Percentiles rank a stretch among this genome's conserved stretches.
Conservation (phyloP, 1,140 invertebrate genomes). For the Neodiprion pinetum region DNA sequence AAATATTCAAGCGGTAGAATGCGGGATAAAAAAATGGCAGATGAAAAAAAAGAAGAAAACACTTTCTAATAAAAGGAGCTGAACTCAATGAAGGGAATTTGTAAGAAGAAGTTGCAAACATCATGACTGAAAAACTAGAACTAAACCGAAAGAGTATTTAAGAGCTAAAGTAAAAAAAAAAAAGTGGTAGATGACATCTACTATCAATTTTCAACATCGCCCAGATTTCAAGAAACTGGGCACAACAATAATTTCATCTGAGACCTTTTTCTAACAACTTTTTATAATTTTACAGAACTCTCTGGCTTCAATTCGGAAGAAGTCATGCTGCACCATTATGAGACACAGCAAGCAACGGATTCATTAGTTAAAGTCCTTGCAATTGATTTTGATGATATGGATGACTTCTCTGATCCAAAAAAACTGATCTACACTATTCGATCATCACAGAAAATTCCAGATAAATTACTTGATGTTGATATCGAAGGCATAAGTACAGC, state of each 20-base stretch:
- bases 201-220: neutral
- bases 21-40: too few relatives aligned
- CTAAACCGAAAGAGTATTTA: neutral
- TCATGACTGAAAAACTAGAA: too few relatives aligned
- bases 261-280: neutral
- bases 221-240: neutral
- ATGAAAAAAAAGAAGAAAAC: too few relatives aligned
- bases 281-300: constrained; percentile 31
- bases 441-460: constrained; percentile 34
- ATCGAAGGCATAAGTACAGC: neutral
- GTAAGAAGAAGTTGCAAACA: too few relatives aligned
- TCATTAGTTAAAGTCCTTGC: constrained; percentile 30
- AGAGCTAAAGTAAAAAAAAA: neutral
- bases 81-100: too few relatives aligned
- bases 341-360: constrained; percentile 31
- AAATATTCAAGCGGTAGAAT: too few relatives aligned
- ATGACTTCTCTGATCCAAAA: constrained; percentile 34
- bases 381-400: constrained; percentile 45
- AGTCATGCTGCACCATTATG: constrained; percentile 44
- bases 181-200: neutral
- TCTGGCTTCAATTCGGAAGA: constrained; percentile 46
- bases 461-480: neutral
- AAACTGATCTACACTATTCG: constrained; percentile 49
- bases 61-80: too few relatives aligned
- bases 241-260: constrained; percentile 4